phyloP scores from a whole-genome alignment of 2,888 invertebrate genomes.

The Perizoma affinitatum region DNA sequence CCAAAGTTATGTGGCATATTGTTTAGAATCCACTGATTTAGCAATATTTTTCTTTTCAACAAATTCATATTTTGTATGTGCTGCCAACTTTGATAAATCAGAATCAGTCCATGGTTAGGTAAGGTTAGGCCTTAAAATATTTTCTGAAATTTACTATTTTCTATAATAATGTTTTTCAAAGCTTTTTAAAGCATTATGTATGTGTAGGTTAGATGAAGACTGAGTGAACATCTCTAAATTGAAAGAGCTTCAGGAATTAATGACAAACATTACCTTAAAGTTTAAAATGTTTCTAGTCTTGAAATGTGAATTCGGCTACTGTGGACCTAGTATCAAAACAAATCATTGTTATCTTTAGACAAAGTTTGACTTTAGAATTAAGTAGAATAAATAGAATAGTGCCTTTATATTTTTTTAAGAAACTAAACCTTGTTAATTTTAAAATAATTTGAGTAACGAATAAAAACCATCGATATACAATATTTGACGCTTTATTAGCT shows the following conservation, averaged over 20 bases:
- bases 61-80: too few species aligned
- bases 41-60: too few species aligned
- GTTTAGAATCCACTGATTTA: too few species aligned
- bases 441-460: conserved; percentile 32
- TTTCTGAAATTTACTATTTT: too few species aligned
- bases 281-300: conserved; percentile 12
- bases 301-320: conserved; percentile 12
- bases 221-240: conserved; percentile 26
- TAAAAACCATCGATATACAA: conserved; percentile 74
- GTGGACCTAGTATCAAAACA: not conserved
- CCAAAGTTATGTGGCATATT: too few species aligned
- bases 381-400: not conserved
- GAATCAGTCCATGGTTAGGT: too few species aligned
- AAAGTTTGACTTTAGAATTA: not conserved
- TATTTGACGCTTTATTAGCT: conserved; percentile 82
- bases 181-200: not conserved
- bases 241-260: conserved; percentile 17
- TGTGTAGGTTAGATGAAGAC: conserved; percentile 13
- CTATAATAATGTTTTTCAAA: not conserved
- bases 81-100: too few species aligned
- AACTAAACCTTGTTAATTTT: not conserved
- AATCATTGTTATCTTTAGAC: not conserved
- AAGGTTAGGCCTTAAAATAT: too few species aligned
- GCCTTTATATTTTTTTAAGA: not conserved
- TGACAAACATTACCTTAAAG: conserved; percentile 10